A percentile compares a stretch with the other conserved stretches of the same genome.
Conservation (phyloP, 2,113 vertebrate species). For the Jaculus jaculus region DNA sequence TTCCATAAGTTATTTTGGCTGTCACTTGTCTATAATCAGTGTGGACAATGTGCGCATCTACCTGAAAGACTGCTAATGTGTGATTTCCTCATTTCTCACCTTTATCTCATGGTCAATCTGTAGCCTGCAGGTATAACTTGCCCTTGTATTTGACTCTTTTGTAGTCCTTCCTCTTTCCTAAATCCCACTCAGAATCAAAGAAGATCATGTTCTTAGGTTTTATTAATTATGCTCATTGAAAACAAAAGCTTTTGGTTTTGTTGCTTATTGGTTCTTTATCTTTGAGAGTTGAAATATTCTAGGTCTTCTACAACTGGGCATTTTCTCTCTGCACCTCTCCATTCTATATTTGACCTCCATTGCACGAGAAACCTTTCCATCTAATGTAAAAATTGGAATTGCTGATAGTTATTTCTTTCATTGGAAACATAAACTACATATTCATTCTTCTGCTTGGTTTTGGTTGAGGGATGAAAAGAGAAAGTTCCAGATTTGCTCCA, state of each 20-base stretch:
- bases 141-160: not conserved
- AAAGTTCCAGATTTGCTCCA: not conserved
- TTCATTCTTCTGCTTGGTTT: not conserved
- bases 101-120: not conserved
- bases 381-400: not conserved
- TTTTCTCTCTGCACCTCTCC: not conserved
- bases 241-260: not conserved
- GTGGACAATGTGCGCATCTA: not conserved
- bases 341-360: not conserved
- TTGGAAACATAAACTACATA: not conserved
- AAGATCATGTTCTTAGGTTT: not conserved
- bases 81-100: not conserved
- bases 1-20: not conserved
- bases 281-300: not conserved
- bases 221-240: not conserved
- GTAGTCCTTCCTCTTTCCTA: not conserved
- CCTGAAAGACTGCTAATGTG: not conserved
- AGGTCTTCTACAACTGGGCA: not conserved
- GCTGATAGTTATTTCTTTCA: no score
- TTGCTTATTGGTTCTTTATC: not conserved
- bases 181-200: not conserved
- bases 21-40: not conserved
- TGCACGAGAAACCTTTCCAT: not conserved
- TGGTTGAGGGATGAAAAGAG: not conserved
- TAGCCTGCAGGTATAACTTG: not conserved